Evolutionary conservation across 1,140 invertebrate genomes (phyloP).

Genomic region (Zaprionus ghesquierei): DNA sequence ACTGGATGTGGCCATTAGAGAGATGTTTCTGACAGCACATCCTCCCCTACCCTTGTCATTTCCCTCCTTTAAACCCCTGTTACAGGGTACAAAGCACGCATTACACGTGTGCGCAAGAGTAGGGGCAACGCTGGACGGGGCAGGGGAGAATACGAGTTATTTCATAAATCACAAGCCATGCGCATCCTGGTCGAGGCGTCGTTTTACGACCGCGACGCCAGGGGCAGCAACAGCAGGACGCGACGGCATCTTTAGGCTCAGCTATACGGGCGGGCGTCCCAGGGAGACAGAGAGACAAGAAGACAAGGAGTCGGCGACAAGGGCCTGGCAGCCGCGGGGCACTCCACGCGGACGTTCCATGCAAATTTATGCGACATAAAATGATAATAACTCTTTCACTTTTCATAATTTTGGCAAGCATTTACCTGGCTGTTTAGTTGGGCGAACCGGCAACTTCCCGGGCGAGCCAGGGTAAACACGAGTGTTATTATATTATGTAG

Average conservation of each 20-base stretch:
- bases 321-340: constrained; percentile 2
- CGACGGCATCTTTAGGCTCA: constrained; percentile 12
- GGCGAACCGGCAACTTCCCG: constrained; percentile 3
- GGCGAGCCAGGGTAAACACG: constrained; percentile 3
- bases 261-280: background rate
- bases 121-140: too few species aligned
- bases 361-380: constrained; percentile 66
- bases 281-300: background rate
- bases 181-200: constrained; percentile 9
- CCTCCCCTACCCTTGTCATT: background rate
- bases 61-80: background rate
- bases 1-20: constrained; percentile 20
- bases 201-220: constrained; percentile 31
- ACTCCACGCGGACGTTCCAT: constrained; percentile 39
- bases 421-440: constrained; percentile 52
- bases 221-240: background rate
- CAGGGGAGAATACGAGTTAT: background rate
- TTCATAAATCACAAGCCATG: constrained; percentile 37
- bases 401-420: constrained; percentile 60
- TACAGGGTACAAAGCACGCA: constrained; percentile 25
- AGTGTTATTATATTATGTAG: constrained; percentile 18
- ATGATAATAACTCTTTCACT: constrained; percentile 67
- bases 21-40: background rate
- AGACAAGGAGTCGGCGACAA: background rate
- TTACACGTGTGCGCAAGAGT: constrained; percentile 26